Base-by-base conservation (phyloP, 2,888 invertebrate species). In the Platycheirus albimanus region DNA sequence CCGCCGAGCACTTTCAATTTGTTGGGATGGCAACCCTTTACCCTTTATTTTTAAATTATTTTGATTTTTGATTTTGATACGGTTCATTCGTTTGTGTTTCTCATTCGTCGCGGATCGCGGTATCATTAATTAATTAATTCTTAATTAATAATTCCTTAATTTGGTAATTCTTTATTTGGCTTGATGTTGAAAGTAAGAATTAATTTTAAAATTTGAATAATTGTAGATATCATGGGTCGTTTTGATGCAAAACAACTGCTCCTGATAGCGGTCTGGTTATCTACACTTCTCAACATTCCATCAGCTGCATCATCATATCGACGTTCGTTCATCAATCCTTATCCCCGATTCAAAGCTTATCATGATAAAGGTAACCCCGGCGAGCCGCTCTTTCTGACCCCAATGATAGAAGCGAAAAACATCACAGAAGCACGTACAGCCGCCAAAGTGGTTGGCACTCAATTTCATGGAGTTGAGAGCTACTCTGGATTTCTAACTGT, bases 401-500 rank as follows among this genome's bases (percentile, higher is more conserved):
- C 89, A 0, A 56, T 89, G 1, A 90, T 90, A 24, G 72, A 87
- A 17, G 88, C 91, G 47, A 89, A 90, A 0, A 89, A 87, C n/a
- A 69, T 91, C 0, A 87, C 88, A 4, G 89, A 91, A 36, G 92
- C 92, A 0, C 90, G 91, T 4, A 86, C 88, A 13, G 81, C 87
- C 78, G 88, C 90, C 0, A 69, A 90, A 86, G 84, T 90, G 84
- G 5, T 87, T 47, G 87, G 92, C 88, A 0, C 88, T 2, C 87
- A 88, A 84, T 89, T 75, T 67, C 90, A 77, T 90, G 91, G 91
- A 0, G 87, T 92, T 1, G 89, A 91, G 76, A 93, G 93, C 86
- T 92, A 92, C 86, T 90, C 93, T 92, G 89, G 92, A 91, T 97
- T 94, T 88, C 92, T 98, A 70, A 98, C 97, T 0, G 97, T 98